phyloP scores from a whole-genome alignment of 2,113 vertebrate species.

The Corythaeola cristata region DNA sequence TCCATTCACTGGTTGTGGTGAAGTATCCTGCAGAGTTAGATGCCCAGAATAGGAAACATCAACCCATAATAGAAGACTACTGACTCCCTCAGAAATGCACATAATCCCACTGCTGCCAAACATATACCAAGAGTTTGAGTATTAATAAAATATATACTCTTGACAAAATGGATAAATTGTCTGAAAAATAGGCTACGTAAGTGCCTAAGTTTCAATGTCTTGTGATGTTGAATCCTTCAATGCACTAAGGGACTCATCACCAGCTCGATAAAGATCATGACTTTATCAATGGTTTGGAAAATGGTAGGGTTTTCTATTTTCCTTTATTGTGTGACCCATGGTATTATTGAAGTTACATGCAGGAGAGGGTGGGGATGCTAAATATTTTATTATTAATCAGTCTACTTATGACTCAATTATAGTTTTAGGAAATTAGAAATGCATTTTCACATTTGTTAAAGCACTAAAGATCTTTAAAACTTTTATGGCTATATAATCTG shows the following conservation, averaged over 20 bases:
- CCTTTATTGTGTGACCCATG: background rate
- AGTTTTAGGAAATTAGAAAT: background rate
- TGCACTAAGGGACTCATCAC: background rate
- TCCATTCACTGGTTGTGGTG: background rate
- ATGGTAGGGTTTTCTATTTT: rapidly evolving
- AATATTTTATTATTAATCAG: background rate
- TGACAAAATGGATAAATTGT: background rate
- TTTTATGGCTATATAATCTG: background rate
- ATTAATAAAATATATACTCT: background rate
- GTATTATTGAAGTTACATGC: background rate
- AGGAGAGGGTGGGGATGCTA: background rate
- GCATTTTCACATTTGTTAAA: background rate
- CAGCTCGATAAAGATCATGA: background rate
- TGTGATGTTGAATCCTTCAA: background rate
- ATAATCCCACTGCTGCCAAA: background rate
- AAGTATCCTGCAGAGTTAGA: background rate
- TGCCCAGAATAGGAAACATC: background rate
- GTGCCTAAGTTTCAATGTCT: background rate
- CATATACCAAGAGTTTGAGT: background rate
- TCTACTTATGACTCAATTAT: background rate
- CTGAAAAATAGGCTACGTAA: background rate
- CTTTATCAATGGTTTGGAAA: background rate
- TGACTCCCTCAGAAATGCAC: background rate
- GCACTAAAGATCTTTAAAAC: background rate
- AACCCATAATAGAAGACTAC: background rate